These are phyloP conservation scores for Stenichneumon culpator DNA, from an alignment of 2,888 invertebrate genomes.

Conservation along the genomic window DNA sequence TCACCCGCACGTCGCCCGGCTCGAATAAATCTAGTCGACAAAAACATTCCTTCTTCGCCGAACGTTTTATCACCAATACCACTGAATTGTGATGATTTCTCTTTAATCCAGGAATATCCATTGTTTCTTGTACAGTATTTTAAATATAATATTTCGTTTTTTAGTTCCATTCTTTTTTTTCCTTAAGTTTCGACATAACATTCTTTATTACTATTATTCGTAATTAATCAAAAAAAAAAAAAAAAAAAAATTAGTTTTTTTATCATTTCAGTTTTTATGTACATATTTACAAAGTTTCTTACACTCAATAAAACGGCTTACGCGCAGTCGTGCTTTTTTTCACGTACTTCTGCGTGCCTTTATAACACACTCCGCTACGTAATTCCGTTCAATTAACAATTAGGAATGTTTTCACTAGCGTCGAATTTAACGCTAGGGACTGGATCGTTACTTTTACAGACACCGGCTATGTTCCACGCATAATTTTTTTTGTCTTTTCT, in stretches of 20 bases:
- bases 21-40: slow-evolving; percentile 80
- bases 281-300: slow-evolving; percentile 79
- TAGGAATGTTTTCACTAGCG: slow-evolving; percentile 75
- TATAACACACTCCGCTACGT: slow-evolving; percentile 38
- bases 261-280: slow-evolving; percentile 72
- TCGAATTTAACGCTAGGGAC: slow-evolving; percentile 38
- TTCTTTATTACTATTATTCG: slow-evolving; percentile 65
- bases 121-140: slow-evolving; percentile 25
- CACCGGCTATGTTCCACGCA: slow-evolving; percentile 51
- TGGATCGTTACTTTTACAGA: slow-evolving; percentile 53
- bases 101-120: slow-evolving; percentile 25
- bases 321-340: slow-evolving; percentile 10
- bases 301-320: slow-evolving; percentile 56
- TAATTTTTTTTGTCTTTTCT: neutral
- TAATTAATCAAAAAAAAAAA: slow-evolving; percentile 60
- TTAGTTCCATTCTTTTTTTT: neutral
- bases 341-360: slow-evolving; percentile 5
- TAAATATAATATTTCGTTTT: slow-evolving; percentile 30
- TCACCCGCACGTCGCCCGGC: slow-evolving; percentile 81
- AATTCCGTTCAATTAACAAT: slow-evolving; percentile 74
- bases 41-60: slow-evolving; percentile 89
- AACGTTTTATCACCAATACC: slow-evolving; percentile 88
- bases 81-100: slow-evolving; percentile 85
- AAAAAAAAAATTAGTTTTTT: slow-evolving; percentile 50
- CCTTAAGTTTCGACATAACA: slow-evolving; percentile 61